phyloP scores from a whole-genome alignment of 2,888 invertebrate species.

The Pyrochroa serraticornis region DNA sequence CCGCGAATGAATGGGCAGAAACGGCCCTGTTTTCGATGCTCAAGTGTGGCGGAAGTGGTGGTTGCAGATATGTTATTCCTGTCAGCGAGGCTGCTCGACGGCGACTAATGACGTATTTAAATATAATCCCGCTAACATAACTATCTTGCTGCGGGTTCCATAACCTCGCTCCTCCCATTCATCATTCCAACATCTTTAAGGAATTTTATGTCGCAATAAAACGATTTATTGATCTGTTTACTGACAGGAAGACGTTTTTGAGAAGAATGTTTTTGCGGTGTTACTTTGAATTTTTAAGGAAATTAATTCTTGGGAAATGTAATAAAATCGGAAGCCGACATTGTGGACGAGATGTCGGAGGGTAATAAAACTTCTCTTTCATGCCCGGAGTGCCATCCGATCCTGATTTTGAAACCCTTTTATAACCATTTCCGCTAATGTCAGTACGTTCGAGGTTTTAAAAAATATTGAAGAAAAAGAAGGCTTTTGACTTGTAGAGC shows the following conservation, averaged over 20 bases:
- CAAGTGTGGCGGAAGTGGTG: constrained; percentile 17
- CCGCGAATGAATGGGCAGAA: constrained; percentile 9
- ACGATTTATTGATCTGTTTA: constrained; percentile 11
- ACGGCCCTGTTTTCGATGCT: constrained; percentile 1
- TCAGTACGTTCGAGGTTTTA: no score
- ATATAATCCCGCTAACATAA: not conserved
- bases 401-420: no score
- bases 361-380: no score
- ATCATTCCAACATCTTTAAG: constrained; percentile 2
- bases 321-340: no score
- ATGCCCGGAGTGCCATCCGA: no score
- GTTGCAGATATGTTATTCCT: constrained; percentile 27
- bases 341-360: no score
- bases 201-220: constrained; percentile 1
- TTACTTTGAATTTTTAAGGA: no score
- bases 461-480: no score
- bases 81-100: constrained; percentile 13
- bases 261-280: no score
- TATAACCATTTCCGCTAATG: no score
- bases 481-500: no score
- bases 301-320: no score
- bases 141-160: not conserved
- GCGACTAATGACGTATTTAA: constrained; percentile 12
- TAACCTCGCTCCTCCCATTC: constrained; percentile 1
- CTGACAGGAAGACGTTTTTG: not conserved